A percentile compares a stretch with the other conserved stretches of the same genome.
Conservation (phyloP, 2,113 vertebrate species). For the Antennarius striatus region DNA sequence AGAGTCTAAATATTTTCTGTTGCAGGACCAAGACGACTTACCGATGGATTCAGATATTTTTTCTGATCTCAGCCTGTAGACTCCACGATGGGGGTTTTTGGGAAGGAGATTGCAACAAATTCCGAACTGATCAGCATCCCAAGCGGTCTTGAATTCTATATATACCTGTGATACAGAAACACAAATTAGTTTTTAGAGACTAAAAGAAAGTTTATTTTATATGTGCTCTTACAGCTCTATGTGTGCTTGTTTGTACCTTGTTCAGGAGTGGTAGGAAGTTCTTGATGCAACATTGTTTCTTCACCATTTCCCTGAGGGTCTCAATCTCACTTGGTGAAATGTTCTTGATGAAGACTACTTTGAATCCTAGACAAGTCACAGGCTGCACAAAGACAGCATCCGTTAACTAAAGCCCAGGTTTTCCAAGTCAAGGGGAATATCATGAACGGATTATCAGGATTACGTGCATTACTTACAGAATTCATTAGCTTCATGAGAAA, state of each 20-base stretch:
- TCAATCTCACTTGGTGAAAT: slow-evolving; percentile 27
- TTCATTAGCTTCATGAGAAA: slow-evolving; percentile 23
- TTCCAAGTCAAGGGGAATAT: no score
- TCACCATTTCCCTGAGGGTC: slow-evolving; percentile 19
- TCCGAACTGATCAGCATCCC: slow-evolving; percentile 46
- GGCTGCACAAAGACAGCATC: background rate
- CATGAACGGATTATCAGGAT: background rate
- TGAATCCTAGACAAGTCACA: accelerated
- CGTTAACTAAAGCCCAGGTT: background rate
- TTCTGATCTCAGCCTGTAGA: slow-evolving; percentile 28
- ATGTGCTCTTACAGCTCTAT: background rate
- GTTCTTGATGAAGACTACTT: slow-evolving; percentile 38
- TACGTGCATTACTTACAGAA: slow-evolving; percentile 36
- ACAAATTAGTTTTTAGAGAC: background rate
- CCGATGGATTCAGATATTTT: accelerated
- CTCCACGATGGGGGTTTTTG: background rate
- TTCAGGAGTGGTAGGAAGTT: slow-evolving; percentile 64
- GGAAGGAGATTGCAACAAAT: slow-evolving; percentile 57
- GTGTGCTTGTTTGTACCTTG: slow-evolving; percentile 42
- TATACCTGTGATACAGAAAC: slow-evolving; percentile 43
- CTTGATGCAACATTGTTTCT: background rate
- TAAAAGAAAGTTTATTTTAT: slow-evolving; percentile 9
- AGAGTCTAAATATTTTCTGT: no score
- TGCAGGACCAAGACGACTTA: slow-evolving; percentile 16
- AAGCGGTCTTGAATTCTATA: slow-evolving; percentile 25